Conservation (phyloP, 92 coral and sea anemone genomes). For the Umimayanthus kanabou region DNA sequence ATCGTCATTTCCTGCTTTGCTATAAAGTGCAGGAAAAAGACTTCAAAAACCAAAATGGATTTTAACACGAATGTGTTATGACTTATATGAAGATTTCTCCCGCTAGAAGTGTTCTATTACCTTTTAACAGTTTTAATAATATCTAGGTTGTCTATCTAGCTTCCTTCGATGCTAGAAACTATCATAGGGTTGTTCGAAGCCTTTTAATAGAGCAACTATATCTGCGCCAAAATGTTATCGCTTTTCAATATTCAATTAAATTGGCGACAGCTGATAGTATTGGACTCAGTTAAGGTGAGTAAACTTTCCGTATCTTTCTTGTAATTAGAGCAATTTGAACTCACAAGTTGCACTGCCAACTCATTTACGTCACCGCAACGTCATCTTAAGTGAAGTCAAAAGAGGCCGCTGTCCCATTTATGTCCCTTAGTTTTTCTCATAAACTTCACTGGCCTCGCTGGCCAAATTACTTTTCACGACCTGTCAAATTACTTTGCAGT, state of each 20-base stretch:
- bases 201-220: not conserved
- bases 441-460: constrained; percentile 3
- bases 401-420: constrained; percentile 53
- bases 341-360: not conserved
- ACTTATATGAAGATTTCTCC: not conserved
- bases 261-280: constrained; percentile 1
- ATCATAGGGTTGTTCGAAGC: not conserved
- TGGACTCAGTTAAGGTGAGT: not conserved
- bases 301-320: constrained; percentile 37
- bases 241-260: not conserved
- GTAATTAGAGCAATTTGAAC: constrained; percentile 38
- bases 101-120: not conserved
- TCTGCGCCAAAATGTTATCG: not conserved
- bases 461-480: constrained; percentile 33
- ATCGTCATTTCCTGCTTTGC: not conserved
- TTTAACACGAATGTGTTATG: not conserved
- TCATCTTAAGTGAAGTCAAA: constrained; percentile 47
- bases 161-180: not conserved
- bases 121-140: not conserved
- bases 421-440: constrained; percentile 47
- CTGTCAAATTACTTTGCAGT: constrained; percentile 38
- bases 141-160: not conserved
- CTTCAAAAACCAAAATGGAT: constrained; percentile 1
- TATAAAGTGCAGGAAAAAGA: constrained; percentile 12
- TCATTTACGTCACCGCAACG: constrained; percentile 56